These are phyloP conservation scores for Montifringilla adamsi DNA, from an alignment of 2,113 vertebrate species.

Conservation along the genomic window DNA sequence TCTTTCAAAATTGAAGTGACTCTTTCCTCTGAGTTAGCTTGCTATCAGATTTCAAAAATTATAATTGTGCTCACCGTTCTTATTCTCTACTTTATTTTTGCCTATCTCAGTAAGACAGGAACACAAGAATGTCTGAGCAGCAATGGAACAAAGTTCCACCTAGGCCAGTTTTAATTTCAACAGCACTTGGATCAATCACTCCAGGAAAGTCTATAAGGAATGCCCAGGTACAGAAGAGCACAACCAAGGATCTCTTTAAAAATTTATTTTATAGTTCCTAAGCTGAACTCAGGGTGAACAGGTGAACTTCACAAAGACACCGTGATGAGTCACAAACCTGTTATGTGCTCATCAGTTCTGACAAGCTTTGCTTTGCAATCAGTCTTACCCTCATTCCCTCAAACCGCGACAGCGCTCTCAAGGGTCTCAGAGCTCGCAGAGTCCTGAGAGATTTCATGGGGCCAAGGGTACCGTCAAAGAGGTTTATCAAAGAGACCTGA, in stretches of 20 bases:
- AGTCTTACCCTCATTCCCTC: constrained; percentile 93
- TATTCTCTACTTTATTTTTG: not conserved
- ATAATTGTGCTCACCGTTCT: not conserved
- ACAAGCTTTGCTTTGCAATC: not conserved
- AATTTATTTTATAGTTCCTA: not conserved
- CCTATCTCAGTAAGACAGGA: not conserved
- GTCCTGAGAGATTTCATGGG: constrained; percentile 89
- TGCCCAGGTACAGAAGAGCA: rapidly evolving
- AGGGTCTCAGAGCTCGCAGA: constrained; percentile 87
- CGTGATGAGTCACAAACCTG: not conserved
- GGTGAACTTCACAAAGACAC: not conserved
- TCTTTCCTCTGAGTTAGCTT: not conserved
- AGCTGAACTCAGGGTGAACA: not conserved
- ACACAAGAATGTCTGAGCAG: not conserved
- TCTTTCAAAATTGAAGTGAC: not conserved
- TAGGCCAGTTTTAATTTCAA: not conserved
- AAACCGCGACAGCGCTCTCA: constrained; percentile 90
- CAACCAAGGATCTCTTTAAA: not conserved
- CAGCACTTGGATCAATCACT: rapidly evolving
- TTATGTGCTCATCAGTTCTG: not conserved
- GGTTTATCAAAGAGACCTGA: constrained; percentile 86
- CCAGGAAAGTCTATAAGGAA: not conserved
- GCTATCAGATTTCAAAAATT: not conserved
- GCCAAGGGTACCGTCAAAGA: constrained; percentile 72
- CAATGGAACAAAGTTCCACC: not conserved